Evolutionary conservation across 2,113 vertebrate species (phyloP).

Genomic region (Campylorhamphus procurvoides): DNA sequence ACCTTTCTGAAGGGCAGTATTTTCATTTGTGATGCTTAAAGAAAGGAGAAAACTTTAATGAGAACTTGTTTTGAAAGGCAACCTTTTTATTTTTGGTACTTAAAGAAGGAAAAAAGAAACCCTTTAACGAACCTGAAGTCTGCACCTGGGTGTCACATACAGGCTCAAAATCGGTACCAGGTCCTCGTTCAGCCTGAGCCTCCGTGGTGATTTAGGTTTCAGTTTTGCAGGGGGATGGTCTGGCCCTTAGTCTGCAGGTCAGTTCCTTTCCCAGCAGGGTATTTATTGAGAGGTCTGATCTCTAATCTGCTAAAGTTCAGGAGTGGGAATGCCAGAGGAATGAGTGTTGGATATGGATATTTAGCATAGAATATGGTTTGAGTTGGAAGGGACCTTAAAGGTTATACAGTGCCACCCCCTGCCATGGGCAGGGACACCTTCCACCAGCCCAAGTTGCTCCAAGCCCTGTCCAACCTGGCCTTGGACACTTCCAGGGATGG

Average conservation of each 20-base stretch:
- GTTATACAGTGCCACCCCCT: too few species aligned
- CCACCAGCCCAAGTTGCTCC: neutral
- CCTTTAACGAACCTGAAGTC: neutral
- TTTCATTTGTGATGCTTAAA: neutral
- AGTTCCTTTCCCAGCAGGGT: neutral
- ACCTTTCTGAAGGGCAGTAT: neutral
- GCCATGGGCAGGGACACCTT: neutral
- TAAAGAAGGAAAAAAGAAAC: neutral
- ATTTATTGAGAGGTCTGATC: neutral
- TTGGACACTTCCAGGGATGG: neutral
- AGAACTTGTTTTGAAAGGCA: neutral
- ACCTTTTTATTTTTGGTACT: neutral
- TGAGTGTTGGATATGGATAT: neutral
- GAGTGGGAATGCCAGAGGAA: neutral
- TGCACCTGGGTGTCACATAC: accelerated
- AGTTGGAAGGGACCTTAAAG: neutral
- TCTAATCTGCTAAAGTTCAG: neutral
- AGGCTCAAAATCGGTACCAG: accelerated
- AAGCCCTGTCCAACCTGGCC: accelerated
- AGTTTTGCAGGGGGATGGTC: neutral
- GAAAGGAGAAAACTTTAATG: neutral
- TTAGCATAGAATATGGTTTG: neutral
- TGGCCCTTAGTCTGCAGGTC: neutral
- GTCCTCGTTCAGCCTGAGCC: neutral
- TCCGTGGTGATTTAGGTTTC: neutral